Conservation (phyloP, 2,888 invertebrate species). For the Trissonchulus latispiculum region DNA sequence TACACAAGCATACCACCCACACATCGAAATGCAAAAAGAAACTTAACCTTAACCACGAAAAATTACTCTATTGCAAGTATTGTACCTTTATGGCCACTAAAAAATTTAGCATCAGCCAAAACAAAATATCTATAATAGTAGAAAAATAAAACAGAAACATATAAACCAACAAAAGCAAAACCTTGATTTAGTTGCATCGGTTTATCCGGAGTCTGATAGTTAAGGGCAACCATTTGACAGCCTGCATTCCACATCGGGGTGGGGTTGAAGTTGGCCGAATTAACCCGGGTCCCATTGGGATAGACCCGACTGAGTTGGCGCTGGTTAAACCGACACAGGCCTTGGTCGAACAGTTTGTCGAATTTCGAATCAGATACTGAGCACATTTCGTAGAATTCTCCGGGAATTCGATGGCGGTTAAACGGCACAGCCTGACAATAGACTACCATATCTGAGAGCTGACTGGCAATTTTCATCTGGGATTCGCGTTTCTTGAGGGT, state of each 20-base stretch:
- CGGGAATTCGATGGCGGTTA: conserved; percentile 54
- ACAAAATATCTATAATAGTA: too few species aligned
- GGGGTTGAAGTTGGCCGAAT: conserved; percentile 94
- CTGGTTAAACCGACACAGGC: conserved; percentile 36
- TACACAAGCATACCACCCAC: too few species aligned
- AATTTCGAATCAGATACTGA: conserved; percentile 94
- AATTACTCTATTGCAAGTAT: too few species aligned
- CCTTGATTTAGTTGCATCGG: conserved; percentile 89
- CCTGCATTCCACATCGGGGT: conserved; percentile 88
- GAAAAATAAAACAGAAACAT: too few species aligned
- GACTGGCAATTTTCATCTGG: conserved; percentile 79
- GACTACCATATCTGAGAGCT: conserved; percentile 90
- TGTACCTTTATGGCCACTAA: too few species aligned
- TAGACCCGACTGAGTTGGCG: conserved; percentile 69
- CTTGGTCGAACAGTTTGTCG: conserved; percentile 65
- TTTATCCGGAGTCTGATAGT: conserved; percentile 89
- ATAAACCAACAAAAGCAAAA: too few species aligned
- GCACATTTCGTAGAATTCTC: conserved; percentile 88
- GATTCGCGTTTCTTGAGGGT: conserved; percentile 54
- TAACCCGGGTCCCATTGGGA: conserved; percentile 74
- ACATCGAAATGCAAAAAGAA: too few species aligned
- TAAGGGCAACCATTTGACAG: conserved; percentile 91
- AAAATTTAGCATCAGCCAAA: too few species aligned
- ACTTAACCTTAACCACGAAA: too few species aligned
- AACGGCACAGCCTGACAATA: conserved; percentile 84